Conservation (phyloP, 1,140 invertebrate genomes). For the Penaeus indicus region DNA sequence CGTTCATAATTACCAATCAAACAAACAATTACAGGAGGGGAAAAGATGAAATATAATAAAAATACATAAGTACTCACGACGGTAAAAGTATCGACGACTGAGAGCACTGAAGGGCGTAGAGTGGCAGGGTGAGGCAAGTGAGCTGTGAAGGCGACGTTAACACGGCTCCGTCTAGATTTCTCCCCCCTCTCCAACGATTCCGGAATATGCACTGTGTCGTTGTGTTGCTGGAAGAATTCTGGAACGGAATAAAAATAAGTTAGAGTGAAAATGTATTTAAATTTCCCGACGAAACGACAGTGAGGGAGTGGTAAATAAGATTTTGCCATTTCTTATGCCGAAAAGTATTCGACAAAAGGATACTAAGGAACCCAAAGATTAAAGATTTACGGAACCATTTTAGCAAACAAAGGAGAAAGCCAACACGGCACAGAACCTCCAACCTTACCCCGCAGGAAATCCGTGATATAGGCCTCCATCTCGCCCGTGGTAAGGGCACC, state of each 20-base stretch:
- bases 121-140: constrained; percentile 12
- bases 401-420: background rate
- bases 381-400: background rate
- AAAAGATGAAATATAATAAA: background rate
- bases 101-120: constrained; percentile 35
- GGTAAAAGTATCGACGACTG: constrained; percentile 54
- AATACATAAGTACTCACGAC: constrained; percentile 37
- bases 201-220: constrained; percentile 9
- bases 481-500: constrained; percentile 39
- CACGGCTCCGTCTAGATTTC: constrained; percentile 8
- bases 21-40: background rate
- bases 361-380: background rate
- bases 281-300: background rate
- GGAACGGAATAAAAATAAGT: background rate
- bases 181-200: background rate
- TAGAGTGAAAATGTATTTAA: background rate
- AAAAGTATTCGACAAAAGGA: no score
- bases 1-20: no score
- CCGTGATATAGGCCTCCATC: constrained; percentile 55
- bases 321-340: no score
- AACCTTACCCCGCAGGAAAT: constrained; percentile 46
- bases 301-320: no score
- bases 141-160: constrained; percentile 53
- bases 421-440: background rate
- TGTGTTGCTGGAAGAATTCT: constrained; percentile 29